These are phyloP conservation scores for Pelochelys cantorii DNA, from an alignment of 2,797 vertebrate genomes.

Conservation along the genomic window DNA sequence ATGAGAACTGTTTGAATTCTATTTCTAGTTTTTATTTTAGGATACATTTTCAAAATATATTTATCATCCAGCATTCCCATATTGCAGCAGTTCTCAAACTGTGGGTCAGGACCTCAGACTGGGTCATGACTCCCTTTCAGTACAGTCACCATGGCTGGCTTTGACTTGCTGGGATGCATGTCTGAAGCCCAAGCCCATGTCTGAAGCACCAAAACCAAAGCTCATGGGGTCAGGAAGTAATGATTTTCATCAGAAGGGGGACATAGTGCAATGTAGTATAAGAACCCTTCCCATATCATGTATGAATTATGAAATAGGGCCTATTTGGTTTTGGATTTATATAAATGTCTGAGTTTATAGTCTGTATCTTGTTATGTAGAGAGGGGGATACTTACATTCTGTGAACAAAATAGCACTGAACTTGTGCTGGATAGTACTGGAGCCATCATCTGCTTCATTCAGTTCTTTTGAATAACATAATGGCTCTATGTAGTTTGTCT, in stretches of 20 bases:
- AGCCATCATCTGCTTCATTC: background rate
- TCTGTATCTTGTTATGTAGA: accelerated
- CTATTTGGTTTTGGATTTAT: background rate
- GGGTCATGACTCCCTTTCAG: no score
- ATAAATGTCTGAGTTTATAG: background rate
- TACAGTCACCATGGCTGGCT: no score
- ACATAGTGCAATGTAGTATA: no score
- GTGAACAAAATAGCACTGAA: background rate
- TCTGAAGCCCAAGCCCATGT: no score
- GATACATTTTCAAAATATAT: background rate
- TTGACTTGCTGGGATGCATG: no score
- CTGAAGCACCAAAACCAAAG: no score
- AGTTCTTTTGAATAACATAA: background rate
- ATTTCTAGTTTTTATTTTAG: background rate
- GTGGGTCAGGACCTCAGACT: no score
- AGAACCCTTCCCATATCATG: background rate
- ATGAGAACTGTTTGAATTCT: background rate
- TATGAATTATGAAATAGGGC: background rate
- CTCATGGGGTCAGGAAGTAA: no score
- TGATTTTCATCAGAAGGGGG: no score
- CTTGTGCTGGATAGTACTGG: background rate
- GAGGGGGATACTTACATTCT: background rate
- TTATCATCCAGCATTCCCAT: background rate
- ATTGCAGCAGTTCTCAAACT: no score
- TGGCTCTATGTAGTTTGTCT: background rate